phyloP scores from a whole-genome alignment of 2,888 invertebrate species.

The Gymnosoma rotundatum region DNA sequence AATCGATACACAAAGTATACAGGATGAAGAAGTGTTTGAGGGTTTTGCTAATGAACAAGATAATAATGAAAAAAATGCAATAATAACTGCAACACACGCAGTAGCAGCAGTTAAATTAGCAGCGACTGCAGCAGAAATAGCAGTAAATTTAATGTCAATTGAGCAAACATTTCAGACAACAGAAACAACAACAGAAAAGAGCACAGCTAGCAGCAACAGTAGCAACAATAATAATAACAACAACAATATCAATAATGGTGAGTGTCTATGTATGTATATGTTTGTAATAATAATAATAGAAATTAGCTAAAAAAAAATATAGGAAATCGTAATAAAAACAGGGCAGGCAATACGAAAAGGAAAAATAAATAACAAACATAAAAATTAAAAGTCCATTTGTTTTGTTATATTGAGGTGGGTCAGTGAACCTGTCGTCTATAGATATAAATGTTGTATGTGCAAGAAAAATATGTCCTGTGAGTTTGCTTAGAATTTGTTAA shows the following conservation, averaged over 20 bases:
- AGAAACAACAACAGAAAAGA: slow-evolving; percentile 50
- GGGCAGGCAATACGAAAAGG: slow-evolving; percentile 31
- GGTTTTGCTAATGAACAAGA: slow-evolving; percentile 66
- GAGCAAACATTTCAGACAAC: slow-evolving; percentile 40
- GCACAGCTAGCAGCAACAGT: slow-evolving; percentile 33
- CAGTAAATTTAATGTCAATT: slow-evolving; percentile 32
- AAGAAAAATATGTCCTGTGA: not conserved
- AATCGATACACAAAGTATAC: slow-evolving; percentile 76
- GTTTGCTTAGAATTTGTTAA: too few species aligned
- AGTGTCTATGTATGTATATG: slow-evolving; percentile 22
- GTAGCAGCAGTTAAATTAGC: slow-evolving; percentile 3
- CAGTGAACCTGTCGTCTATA: slow-evolving; percentile 54
- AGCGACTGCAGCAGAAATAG: slow-evolving; percentile 9
- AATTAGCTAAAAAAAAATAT: slow-evolving; percentile 4
- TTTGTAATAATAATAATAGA: slow-evolving; percentile 5
- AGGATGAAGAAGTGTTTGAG: slow-evolving; percentile 72
- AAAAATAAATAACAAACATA: slow-evolving; percentile 46
- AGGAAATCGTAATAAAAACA: slow-evolving; percentile 36
- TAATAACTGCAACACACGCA: slow-evolving; percentile 45
- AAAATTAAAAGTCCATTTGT: slow-evolving; percentile 53
- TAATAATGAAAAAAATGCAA: slow-evolving; percentile 56
- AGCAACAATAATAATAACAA: slow-evolving; percentile 22
- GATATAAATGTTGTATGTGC: not conserved
- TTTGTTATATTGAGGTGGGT: slow-evolving; percentile 58
- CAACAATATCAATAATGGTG: slow-evolving; percentile 50